These are phyloP conservation scores for Cydia strobilella DNA, from an alignment of 1,140 invertebrate species.

Conservation along the genomic window DNA sequence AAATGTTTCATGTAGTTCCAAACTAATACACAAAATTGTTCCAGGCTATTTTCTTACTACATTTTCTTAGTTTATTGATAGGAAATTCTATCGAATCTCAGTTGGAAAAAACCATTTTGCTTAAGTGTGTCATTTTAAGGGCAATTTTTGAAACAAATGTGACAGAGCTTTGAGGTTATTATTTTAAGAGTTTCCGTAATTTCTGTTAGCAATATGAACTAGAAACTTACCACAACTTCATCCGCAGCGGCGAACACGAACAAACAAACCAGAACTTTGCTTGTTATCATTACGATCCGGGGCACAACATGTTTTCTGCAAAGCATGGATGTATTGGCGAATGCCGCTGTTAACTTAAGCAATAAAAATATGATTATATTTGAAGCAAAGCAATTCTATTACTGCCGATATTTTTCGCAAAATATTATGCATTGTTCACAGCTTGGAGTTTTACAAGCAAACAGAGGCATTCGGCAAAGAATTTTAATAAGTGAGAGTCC, in stretches of 20 bases:
- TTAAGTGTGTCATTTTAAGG: no score
- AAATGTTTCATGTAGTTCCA: no score
- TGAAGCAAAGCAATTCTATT: conserved; percentile 1
- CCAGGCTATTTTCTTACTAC: no score
- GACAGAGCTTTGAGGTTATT: not conserved
- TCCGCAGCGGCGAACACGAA: not conserved
- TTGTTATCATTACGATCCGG: conserved; percentile 1
- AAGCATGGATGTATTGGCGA: not conserved
- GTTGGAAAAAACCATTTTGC: no score
- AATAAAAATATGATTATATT: not conserved
- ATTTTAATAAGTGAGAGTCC: not conserved
- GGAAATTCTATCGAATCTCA: no score
- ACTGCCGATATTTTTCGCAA: not conserved
- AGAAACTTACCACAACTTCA: conserved; percentile 1
- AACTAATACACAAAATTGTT: no score
- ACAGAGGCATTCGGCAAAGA: not conserved
- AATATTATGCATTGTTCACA: not conserved
- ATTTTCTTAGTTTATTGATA: no score
- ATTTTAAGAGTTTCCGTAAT: not conserved
- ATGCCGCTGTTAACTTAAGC: not conserved
- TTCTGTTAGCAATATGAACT: not conserved
- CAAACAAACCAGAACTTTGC: conserved; percentile 12
- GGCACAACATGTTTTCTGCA: not conserved
- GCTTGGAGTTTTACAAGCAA: not conserved
- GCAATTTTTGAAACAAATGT: no score